A percentile compares a stretch with the other conserved stretches of the same genome.
phyloP scores from a whole-genome alignment of 2,888 invertebrate genomes.

The Hecatera dysodea region DNA sequence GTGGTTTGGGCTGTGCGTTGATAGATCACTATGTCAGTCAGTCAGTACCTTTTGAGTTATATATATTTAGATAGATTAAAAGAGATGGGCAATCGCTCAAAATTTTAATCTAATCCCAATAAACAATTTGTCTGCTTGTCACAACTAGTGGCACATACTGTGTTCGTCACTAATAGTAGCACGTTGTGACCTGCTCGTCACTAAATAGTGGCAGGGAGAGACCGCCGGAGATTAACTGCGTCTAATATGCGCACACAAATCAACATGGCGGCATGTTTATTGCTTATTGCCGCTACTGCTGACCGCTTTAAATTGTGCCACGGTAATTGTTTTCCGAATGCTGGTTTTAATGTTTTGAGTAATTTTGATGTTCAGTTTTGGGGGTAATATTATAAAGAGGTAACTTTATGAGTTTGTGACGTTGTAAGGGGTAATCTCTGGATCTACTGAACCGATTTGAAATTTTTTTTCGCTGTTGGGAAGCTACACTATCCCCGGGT shows the following conservation, averaged over 20 bases:
- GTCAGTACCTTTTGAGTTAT: too few species aligned
- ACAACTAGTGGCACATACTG: background rate
- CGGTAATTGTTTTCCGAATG: conserved; percentile 18
- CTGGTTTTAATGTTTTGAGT: conserved; percentile 1
- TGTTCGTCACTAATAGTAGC: conserved; percentile 1
- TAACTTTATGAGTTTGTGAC: too few species aligned
- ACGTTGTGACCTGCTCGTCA: background rate
- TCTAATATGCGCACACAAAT: conserved; percentile 69
- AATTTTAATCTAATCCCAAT: background rate
- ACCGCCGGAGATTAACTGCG: conserved; percentile 64
- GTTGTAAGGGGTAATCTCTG: too few species aligned
- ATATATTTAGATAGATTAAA: background rate
- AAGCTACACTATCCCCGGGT: too few species aligned
- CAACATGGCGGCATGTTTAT: conserved; percentile 59
- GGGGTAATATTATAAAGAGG: too few species aligned
- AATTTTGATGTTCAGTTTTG: conserved; percentile 11
- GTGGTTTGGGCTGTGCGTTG: too few species aligned
- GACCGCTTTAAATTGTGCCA: conserved; percentile 17
- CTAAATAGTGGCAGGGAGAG: conserved; percentile 12
- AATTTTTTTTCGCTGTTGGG: too few species aligned
- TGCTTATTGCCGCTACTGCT: conserved; percentile 24
- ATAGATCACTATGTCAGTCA: too few species aligned
- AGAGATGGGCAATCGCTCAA: too few species aligned
- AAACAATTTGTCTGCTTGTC: conserved; percentile 4
- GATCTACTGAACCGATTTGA: too few species aligned